Base-by-base conservation (phyloP, 2,113 vertebrate genomes). In the Tringa solitaria region DNA sequence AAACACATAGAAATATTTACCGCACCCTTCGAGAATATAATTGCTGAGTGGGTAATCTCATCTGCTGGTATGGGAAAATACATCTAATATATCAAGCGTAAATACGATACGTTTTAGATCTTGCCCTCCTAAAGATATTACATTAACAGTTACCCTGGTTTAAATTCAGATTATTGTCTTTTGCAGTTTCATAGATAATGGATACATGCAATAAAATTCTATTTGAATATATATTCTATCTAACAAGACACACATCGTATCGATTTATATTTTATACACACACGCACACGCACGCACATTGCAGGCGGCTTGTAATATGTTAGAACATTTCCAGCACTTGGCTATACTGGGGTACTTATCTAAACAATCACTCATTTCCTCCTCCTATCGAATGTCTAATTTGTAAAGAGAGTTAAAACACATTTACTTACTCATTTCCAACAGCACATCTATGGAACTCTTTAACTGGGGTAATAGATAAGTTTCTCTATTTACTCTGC, bases 351-450 rank as follows among this genome's bases (percentile, higher is more conserved):
- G 79, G 24, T 94, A 92, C 87, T 96, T 95, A 96, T 94, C 88
- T 89, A 96, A 96, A 96, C 96, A 97, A 93, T 95, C 86, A 87
- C 84, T 95, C 92, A 87, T 97, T 97, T 96, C 94, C 85, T 94
- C 54, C 81, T 95, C 93, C 82, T 96, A 97, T 92, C 89, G 70
- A 96, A 95, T 87, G 95, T 89, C 90, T 95, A 90, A 93, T 89
- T 90, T 93, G 94, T 96, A 80, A 95, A 95, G 90, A 96, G 76
- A 91, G 84, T 90, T 96, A 90, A 94, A 96, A 89, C 92, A 89
- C 93, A 51, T 96, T 97, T 92, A 94, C 93, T 97, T 93, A 96
- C 72, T 95, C 89, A 61, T 90, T 94, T 95, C 67, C 79, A 93
- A 81, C 72, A 80, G 56, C 86, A 89, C 81, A 64, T 95, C 90